A percentile compares a stretch with the other conserved stretches of the same genome.
phyloP scores from a whole-genome alignment of 1,140 invertebrate species.

The Zaprionus gabonicus region DNA sequence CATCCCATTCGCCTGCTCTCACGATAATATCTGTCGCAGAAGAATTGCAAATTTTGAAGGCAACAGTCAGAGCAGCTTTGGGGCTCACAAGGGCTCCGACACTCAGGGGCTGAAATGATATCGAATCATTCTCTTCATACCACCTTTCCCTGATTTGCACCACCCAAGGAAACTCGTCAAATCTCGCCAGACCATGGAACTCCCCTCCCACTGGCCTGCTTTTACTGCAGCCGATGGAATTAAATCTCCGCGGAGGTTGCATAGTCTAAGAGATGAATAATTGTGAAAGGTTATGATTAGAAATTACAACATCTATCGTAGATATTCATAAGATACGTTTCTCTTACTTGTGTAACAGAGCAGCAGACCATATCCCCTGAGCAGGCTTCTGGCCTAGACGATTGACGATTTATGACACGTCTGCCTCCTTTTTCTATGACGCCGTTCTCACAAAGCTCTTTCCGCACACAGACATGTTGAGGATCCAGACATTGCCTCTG shows the following conservation, averaged over 20 bases:
- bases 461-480: too few species aligned
- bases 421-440: too few species aligned
- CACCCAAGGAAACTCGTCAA: not conserved
- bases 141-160: not conserved
- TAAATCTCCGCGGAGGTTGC: too few species aligned
- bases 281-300: too few species aligned
- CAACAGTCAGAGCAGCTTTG: not conserved
- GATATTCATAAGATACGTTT: too few species aligned
- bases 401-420: too few species aligned
- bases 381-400: too few species aligned
- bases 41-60: not conserved
- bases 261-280: too few species aligned
- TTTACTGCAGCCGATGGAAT: not conserved
- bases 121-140: not conserved
- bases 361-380: too few species aligned
- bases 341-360: not conserved
- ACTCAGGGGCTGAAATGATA: not conserved
- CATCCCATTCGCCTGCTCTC: not conserved
- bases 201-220: not conserved
- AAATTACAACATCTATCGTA: too few species aligned
- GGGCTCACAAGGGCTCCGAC: not conserved
- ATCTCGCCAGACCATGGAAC: not conserved
- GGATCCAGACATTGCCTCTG: too few species aligned
- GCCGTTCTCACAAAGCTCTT: too few species aligned
- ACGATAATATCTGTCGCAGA: not conserved